phyloP scores from a whole-genome alignment of 2,113 vertebrate genomes.

The Ancistrus triradiatus region DNA sequence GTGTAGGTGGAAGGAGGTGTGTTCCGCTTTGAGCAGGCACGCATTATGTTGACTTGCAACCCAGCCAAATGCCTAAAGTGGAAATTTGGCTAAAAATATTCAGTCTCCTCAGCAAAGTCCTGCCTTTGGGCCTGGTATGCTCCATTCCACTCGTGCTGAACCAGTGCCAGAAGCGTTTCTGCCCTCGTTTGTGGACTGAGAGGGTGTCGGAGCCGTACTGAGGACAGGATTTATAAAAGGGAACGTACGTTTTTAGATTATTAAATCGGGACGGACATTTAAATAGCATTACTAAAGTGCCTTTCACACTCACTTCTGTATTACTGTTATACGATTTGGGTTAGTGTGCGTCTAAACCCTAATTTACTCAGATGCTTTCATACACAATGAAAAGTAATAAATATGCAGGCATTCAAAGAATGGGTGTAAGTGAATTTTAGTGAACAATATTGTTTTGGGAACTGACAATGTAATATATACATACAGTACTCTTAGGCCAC shows the following conservation, averaged over 20 bases:
- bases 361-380: no score
- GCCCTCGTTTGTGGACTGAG: constrained; percentile 19
- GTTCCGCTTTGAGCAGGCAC: constrained; percentile 5
- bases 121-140: constrained; percentile 18
- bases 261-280: not conserved
- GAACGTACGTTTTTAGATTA: no score
- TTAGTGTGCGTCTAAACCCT: no score
- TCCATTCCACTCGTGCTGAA: constrained; percentile 22
- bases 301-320: no score
- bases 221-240: not conserved
- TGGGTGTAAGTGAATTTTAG: no score
- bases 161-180: constrained; percentile 16
- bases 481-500: no score
- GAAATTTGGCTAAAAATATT: constrained; percentile 35
- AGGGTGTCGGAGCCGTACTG: not conserved
- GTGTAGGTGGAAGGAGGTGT: constrained; percentile 21
- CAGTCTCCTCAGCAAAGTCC: constrained; percentile 10
- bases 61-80: constrained; percentile 1
- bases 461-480: no score
- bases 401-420: no score
- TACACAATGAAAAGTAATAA: no score
- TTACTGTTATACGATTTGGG: no score
- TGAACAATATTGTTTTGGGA: no score
- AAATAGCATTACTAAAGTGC: no score
- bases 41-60: constrained; percentile 10